Evolutionary conservation across 2,113 vertebrate species (phyloP).

Genomic region (Gallinago paraguaiae): DNA sequence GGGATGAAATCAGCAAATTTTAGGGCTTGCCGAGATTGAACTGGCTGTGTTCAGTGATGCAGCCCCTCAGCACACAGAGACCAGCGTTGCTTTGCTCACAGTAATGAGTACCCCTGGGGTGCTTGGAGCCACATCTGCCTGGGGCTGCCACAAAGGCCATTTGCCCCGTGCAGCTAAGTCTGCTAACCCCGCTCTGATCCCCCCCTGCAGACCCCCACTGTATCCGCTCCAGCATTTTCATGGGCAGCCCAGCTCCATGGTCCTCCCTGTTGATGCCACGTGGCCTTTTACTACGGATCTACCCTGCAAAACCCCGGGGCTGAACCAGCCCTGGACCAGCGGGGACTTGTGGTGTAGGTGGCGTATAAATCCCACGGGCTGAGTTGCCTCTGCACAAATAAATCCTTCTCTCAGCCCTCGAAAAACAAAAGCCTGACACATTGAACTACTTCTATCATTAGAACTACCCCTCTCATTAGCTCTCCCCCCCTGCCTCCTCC

Average conservation of each 20-base stretch:
- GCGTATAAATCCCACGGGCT: background rate
- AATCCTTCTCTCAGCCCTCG: background rate
- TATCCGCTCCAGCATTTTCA: background rate
- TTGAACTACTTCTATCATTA: slow-evolving; percentile 49
- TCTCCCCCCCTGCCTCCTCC: slow-evolving; percentile 19
- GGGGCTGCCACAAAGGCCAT: background rate
- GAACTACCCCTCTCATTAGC: slow-evolving; percentile 64
- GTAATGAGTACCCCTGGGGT: background rate
- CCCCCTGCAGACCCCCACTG: background rate
- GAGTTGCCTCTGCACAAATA: background rate
- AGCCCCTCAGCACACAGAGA: background rate
- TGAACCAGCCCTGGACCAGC: background rate
- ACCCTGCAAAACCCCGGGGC: background rate
- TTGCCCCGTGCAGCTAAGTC: background rate
- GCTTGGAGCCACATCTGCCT: background rate
- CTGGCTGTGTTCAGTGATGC: slow-evolving; percentile 25
- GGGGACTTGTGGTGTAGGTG: background rate
- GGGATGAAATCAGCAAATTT: slow-evolving; percentile 67
- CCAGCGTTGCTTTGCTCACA: background rate
- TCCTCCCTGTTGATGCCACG: background rate
- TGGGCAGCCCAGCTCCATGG: background rate
- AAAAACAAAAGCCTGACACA: slow-evolving; percentile 46
- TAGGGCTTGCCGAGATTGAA: slow-evolving; percentile 34
- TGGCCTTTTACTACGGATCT: background rate
- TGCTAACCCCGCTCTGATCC: background rate